A percentile compares a stretch with the other conserved stretches of the same genome.
Evolutionary conservation across 2,113 vertebrate species (phyloP).

Genomic region (Epinephelus cyanopodus): DNA sequence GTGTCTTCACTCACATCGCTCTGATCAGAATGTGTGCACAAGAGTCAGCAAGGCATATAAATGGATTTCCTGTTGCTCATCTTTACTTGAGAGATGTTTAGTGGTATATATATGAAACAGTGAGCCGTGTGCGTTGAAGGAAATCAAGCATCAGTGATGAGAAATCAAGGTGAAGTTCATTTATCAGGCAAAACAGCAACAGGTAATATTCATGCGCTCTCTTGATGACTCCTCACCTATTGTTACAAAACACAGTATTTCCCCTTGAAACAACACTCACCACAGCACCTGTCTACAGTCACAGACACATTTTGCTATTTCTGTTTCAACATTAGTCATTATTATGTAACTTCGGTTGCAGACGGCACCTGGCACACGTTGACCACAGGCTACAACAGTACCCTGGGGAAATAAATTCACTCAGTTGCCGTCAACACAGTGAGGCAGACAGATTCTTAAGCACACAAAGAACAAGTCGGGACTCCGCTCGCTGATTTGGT

Average conservation of each 20-base stretch:
- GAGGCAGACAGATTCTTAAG: neutral
- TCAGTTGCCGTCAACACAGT: neutral
- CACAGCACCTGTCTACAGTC: neutral
- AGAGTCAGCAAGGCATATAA: neutral
- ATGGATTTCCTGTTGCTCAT: constrained; percentile 55
- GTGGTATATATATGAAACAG: neutral
- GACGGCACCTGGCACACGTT: neutral
- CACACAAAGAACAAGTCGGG: constrained; percentile 54
- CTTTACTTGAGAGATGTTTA: neutral
- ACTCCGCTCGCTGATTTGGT: constrained; percentile 2
- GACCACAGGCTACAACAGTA: neutral
- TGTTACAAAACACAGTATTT: neutral
- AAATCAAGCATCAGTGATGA: neutral
- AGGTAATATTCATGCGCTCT: neutral
- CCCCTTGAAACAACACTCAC: neutral
- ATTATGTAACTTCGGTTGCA: constrained; percentile 29
- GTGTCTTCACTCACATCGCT: constrained; percentile 5
- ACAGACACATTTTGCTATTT: neutral
- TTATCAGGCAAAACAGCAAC: neutral
- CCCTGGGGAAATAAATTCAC: neutral
- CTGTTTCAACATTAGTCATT: constrained; percentile 33
- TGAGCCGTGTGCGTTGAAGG: neutral
- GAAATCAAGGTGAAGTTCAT: neutral
- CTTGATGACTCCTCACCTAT: neutral
- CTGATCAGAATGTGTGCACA: constrained; percentile 33